phyloP scores from a whole-genome alignment of 2,888 invertebrate genomes.

The Oscheius sp. region DNA sequence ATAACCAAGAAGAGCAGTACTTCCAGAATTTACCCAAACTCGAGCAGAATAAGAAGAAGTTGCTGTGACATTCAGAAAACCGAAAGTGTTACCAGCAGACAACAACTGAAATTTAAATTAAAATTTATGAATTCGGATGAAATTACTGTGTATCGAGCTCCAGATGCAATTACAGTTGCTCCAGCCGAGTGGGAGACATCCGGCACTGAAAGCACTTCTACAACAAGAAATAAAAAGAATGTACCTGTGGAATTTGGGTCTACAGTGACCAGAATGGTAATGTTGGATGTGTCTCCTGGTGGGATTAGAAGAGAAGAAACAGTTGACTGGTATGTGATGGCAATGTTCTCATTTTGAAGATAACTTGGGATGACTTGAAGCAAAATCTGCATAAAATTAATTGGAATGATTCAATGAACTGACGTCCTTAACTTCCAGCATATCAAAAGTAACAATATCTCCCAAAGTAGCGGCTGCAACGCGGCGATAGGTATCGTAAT shows the following conservation, averaged over 20 bases:
- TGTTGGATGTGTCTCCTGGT: not conserved
- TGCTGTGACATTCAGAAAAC: not conserved
- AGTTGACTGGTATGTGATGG: not conserved
- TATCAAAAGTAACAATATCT: constrained; percentile 46
- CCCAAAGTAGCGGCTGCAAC: constrained; percentile 45
- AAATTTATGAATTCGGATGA: too few species aligned
- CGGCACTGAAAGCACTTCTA: not conserved
- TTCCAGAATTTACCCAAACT: constrained; percentile 1
- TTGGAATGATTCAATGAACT: not conserved
- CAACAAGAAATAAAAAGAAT: not conserved
- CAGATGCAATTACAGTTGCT: not conserved
- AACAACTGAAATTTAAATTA: not conserved
- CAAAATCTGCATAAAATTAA: constrained; percentile 6
- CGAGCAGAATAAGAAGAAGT: not conserved
- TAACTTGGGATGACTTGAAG: not conserved
- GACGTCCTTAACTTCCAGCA: constrained; percentile 27
- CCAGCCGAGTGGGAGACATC: not conserved
- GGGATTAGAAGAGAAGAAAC: not conserved
- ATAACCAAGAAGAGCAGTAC: constrained; percentile 20
- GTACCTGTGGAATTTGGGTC: constrained; percentile 13
- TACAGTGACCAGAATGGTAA: constrained; percentile 18
- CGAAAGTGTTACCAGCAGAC: not conserved
- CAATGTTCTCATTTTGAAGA: constrained; percentile 20
- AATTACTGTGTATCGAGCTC: constrained; percentile 6
- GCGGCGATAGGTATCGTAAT: constrained; percentile 46